Evolutionary conservation across 1,140 invertebrate genomes (phyloP).

Genomic region (Chironomus striatipennis): DNA sequence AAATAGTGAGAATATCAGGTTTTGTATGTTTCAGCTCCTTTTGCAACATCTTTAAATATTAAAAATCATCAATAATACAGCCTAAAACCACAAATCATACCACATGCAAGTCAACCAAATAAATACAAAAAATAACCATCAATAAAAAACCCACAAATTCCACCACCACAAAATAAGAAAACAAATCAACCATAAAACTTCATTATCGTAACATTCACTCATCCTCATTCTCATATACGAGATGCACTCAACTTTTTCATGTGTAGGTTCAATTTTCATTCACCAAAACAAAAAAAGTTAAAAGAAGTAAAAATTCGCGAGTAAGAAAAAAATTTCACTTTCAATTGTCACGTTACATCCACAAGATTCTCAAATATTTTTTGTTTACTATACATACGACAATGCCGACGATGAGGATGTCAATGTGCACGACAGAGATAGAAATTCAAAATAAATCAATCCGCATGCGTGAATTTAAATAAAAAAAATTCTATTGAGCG

Average conservation of each 20-base stretch:
- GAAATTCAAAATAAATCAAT: not conserved
- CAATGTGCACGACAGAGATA: not conserved
- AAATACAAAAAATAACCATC: no score
- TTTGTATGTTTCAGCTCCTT: no score
- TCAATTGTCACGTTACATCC: no score
- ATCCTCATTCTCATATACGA: not conserved
- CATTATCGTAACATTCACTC: not conserved
- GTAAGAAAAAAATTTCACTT: conserved; percentile 1
- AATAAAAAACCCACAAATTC: not conserved
- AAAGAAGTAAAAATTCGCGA: not conserved
- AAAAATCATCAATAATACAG: no score
- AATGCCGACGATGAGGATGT: not conserved
- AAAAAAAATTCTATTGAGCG: not conserved
- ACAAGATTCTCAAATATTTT: no score
- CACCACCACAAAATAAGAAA: not conserved
- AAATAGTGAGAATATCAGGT: no score
- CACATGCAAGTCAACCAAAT: no score
- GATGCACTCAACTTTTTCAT: not conserved
- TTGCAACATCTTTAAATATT: no score
- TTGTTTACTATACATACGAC: not conserved
- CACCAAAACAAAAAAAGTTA: not conserved
- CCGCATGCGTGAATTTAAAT: no score
- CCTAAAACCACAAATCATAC: no score
- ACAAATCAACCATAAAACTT: not conserved
- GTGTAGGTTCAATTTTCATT: not conserved